Evolutionary conservation across 2,113 vertebrate species (phyloP).

Genomic region (Cynopterus brachyotis): DNA sequence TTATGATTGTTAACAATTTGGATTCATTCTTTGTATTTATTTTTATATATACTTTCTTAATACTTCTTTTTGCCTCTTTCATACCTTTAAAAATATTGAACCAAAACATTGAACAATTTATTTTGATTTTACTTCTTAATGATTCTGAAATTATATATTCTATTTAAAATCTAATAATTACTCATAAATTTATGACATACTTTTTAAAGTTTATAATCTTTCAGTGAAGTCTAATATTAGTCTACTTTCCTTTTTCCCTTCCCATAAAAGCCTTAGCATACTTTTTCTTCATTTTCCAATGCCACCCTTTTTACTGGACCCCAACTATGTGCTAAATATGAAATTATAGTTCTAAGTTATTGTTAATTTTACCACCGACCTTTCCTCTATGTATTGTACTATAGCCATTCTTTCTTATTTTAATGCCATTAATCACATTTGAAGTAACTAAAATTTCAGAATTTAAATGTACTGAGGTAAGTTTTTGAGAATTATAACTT

Average conservation of each 20-base stretch:
- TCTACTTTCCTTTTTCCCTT: not conserved
- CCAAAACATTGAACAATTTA: not conserved
- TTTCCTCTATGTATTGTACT: not conserved
- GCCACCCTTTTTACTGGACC: not conserved
- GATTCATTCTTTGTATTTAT: not conserved
- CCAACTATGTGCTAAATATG: not conserved
- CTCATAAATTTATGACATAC: not conserved
- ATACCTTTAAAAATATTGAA: not conserved
- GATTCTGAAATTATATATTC: not conserved
- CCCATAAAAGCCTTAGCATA: not conserved
- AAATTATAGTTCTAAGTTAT: not conserved
- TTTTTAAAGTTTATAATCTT: not conserved
- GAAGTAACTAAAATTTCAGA: not conserved
- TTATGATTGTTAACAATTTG: not conserved
- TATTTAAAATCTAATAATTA: not conserved
- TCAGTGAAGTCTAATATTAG: not conserved
- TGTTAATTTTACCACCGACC: not conserved
- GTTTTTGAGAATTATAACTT: not conserved
- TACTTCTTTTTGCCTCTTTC: not conserved
- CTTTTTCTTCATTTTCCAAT: not conserved
- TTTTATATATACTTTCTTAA: not conserved
- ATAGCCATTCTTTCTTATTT: not conserved
- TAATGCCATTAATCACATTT: not conserved
- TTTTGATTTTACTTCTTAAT: not conserved
- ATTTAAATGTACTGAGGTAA: not conserved